Conservation (phyloP, 2,888 invertebrate genomes). For the Sphaerophoria taeniata region DNA sequence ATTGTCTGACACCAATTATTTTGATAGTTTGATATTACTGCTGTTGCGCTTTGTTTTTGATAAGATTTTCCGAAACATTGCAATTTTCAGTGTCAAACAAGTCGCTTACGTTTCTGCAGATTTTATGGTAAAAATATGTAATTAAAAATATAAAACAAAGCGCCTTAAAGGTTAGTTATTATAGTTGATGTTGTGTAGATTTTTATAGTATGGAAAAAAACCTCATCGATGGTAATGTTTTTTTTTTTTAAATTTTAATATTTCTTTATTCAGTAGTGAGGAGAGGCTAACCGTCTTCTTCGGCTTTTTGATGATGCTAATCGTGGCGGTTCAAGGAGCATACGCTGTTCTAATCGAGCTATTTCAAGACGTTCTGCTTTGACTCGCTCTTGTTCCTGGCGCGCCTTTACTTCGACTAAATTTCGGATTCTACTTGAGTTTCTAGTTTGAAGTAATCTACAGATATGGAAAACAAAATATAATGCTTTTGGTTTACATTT, state of each 20-base stretch:
- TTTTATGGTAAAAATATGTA: constrained; percentile 62
- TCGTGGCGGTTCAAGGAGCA: constrained; percentile 77
- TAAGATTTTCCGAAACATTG: constrained; percentile 59
- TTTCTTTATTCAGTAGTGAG: constrained; percentile 60
- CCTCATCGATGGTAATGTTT: constrained; percentile 37
- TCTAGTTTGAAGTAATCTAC: constrained; percentile 81
- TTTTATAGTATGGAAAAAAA: constrained; percentile 55
- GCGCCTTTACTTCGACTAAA: constrained; percentile 80
- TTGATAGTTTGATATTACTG: constrained; percentile 29
- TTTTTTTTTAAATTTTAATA: constrained; percentile 40
- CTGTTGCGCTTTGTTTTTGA: constrained; percentile 54
- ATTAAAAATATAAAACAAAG: constrained; percentile 59
- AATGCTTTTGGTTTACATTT: background rate
- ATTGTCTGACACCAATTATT: constrained; percentile 67
- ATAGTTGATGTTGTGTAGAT: constrained; percentile 53
- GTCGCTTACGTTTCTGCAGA: constrained; percentile 55
- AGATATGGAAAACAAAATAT: background rate
- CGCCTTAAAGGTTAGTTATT: constrained; percentile 64
- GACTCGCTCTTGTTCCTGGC: constrained; percentile 83
- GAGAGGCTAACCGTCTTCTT: constrained; percentile 84
- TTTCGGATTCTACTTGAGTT: constrained; percentile 82
- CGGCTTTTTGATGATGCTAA: constrained; percentile 81
- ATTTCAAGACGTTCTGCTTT: constrained; percentile 80
- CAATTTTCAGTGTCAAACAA: constrained; percentile 71
- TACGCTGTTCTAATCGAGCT: constrained; percentile 75